phyloP scores from a whole-genome alignment of 1,140 invertebrate species.

The Helicoverpa armigera region DNA sequence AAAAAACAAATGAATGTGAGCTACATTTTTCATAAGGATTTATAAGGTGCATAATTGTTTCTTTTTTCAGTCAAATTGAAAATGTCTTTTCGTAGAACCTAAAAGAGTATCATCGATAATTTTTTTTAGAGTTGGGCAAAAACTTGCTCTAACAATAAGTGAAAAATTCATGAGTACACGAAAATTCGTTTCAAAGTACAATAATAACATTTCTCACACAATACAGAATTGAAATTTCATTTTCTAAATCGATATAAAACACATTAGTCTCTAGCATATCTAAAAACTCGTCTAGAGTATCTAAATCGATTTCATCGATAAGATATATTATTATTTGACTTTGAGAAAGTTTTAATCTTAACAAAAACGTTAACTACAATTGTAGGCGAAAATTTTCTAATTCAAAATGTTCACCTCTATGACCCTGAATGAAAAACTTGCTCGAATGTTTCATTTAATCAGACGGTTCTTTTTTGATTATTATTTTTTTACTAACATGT shows the following conservation, averaged over 20 bases:
- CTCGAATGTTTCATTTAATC: not conserved
- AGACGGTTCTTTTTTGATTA: too few relatives aligned
- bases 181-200: not conserved
- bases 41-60: too few relatives aligned
- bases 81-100: too few relatives aligned
- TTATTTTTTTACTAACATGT: too few relatives aligned
- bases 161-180: too few relatives aligned
- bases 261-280: not conserved
- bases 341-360: not conserved
- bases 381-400: not conserved
- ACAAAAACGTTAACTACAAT: not conserved
- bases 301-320: not conserved
- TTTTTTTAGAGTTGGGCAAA: too few relatives aligned
- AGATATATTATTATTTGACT: not conserved
- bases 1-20: too few relatives aligned
- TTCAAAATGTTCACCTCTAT: slow-evolving; percentile 9
- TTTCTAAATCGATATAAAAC: not conserved
- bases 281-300: not conserved
- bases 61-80: too few relatives aligned
- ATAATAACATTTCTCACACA: not conserved
- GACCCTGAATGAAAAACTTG: not conserved
- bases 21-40: too few relatives aligned
- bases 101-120: too few relatives aligned
- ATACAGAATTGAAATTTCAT: not conserved
- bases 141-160: too few relatives aligned